Percentiles rank a stretch among this genome's conserved stretches.
Evolutionary conservation across 2,888 invertebrate genomes (phyloP).

Genomic region (Tridacna crocea): DNA sequence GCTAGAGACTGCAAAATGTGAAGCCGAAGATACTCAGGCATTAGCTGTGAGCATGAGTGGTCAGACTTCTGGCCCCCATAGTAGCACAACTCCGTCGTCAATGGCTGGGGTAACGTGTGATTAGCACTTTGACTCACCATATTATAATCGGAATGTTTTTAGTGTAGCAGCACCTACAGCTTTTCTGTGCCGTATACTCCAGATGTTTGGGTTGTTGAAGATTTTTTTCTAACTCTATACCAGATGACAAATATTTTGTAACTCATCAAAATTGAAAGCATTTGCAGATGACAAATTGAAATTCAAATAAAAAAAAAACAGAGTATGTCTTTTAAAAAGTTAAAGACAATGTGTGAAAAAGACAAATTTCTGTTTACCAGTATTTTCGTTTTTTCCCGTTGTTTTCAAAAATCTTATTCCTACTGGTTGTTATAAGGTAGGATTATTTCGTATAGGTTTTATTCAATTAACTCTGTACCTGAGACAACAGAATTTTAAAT

Average conservation of each 20-base stretch:
- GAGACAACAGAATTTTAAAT: too few species aligned
- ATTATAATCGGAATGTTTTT: conserved; percentile 19
- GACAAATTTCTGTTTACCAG: not conserved
- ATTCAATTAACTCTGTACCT: too few species aligned
- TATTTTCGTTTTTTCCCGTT: not conserved
- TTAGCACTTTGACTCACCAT: conserved; percentile 45
- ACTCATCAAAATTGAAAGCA: not conserved
- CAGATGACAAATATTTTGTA: not conserved
- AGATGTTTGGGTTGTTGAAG: not conserved
- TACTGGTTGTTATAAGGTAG: too few species aligned
- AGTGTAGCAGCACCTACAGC: conserved; percentile 22
- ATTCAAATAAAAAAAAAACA: not conserved
- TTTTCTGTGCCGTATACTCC: conserved; percentile 22
- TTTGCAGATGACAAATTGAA: not conserved
- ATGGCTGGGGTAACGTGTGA: conserved; percentile 64
- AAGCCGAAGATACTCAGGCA: conserved; percentile 63
- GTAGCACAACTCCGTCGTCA: conserved; percentile 41
- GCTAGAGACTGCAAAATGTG: conserved; percentile 63
- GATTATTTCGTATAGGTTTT: too few species aligned
- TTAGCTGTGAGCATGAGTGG: conserved; percentile 60
- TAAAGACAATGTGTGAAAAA: not conserved
- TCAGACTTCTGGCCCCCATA: conserved; percentile 20
- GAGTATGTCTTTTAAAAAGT: not conserved
- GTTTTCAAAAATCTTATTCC: not conserved
- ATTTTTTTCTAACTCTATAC: not conserved